Percentiles rank a stretch among this genome's conserved stretches.
Evolutionary conservation across 2,888 invertebrate genomes (phyloP).

Genomic region (Agrochola litura): DNA sequence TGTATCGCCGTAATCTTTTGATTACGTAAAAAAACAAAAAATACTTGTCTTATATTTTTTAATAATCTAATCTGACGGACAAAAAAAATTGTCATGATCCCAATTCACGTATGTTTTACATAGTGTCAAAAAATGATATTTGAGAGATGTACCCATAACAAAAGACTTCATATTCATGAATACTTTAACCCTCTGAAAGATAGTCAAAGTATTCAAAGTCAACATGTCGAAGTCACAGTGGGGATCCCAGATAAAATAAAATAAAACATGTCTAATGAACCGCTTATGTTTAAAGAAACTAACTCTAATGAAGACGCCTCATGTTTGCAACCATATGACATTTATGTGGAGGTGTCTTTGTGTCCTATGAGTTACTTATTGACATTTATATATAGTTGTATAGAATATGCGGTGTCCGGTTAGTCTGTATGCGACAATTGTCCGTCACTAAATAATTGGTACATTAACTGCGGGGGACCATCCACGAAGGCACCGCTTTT

Average conservation of each 20-base stretch:
- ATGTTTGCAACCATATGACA: constrained; percentile 41
- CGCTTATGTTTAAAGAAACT: background rate
- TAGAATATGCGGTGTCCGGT: constrained; percentile 6
- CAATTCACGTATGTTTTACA: too few relatives aligned
- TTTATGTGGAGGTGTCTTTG: constrained; percentile 41
- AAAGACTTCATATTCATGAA: background rate
- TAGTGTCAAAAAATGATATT: too few relatives aligned
- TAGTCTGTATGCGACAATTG: background rate
- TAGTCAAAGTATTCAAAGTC: background rate
- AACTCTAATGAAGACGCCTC: background rate
- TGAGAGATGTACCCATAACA: background rate
- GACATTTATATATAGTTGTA: constrained; percentile 37
- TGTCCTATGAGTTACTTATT: constrained; percentile 11
- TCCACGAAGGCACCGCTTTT: constrained; percentile 45
- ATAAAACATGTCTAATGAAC: background rate
- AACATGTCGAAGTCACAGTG: background rate
- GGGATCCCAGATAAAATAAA: background rate
- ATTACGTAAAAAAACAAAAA: too few relatives aligned
- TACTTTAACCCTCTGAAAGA: background rate
- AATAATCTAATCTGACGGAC: too few relatives aligned
- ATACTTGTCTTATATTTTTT: too few relatives aligned
- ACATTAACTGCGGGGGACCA: background rate
- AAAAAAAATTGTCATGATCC: too few relatives aligned
- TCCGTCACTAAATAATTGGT: constrained; percentile 36
- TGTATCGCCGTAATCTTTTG: too few relatives aligned